phyloP scores from a whole-genome alignment of 2,888 invertebrate genomes.

The Saturnia japonica region DNA sequence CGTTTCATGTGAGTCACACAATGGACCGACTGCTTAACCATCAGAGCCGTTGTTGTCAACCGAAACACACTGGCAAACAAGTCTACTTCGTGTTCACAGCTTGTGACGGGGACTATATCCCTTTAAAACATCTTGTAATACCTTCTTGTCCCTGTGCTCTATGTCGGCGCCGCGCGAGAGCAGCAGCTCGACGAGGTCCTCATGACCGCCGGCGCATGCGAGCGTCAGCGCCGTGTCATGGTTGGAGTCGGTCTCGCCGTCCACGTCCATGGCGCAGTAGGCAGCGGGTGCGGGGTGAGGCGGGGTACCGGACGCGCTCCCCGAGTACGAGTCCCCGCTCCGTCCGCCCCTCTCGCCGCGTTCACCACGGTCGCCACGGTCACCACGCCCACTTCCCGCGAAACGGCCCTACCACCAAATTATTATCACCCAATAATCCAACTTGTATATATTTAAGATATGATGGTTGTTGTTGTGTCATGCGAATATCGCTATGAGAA shows the following conservation, averaged over 20 bases:
- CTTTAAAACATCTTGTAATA: conserved; percentile 26
- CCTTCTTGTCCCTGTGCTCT: conserved; percentile 98
- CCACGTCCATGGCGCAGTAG: conserved; percentile 93
- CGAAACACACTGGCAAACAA: neutral
- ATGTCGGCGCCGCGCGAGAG: conserved; percentile 96
- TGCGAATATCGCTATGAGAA: too few relatives aligned
- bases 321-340: conserved; percentile 36
- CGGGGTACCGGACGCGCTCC: conserved; percentile 58
- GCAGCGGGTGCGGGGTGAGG: conserved; percentile 76
- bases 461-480: too few relatives aligned
- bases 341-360: conserved; percentile 46
- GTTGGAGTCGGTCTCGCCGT: conserved; percentile 99
- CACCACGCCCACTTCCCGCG: conserved; percentile 34
- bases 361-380: conserved; percentile 39
- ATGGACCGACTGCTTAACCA: too few relatives aligned
- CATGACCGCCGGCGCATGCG: conserved; percentile 98
- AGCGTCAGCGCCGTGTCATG: conserved; percentile 99
- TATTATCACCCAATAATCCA: too few relatives aligned
- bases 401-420: conserved; percentile 51
- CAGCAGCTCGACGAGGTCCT: conserved; percentile 96
- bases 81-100: neutral
- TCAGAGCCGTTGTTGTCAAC: too few relatives aligned
- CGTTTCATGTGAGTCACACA: too few relatives aligned
- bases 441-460: too few relatives aligned
- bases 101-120: neutral